Percentiles rank a stretch among this genome's conserved stretches.
Evolutionary conservation across 2,888 invertebrate species (phyloP).

Genomic region (Trichogramma evanescens): DNA sequence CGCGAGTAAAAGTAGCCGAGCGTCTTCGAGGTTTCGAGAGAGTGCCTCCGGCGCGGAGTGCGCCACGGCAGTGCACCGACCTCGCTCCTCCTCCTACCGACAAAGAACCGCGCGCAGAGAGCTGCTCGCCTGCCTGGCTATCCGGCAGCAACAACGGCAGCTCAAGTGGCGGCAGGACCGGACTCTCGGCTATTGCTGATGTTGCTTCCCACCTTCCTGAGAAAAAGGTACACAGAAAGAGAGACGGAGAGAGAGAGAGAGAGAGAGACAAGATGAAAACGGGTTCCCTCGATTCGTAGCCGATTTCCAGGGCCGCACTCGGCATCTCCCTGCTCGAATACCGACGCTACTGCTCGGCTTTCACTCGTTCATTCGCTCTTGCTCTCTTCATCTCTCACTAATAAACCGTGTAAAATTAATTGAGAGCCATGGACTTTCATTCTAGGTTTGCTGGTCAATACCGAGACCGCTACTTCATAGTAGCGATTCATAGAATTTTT

Average conservation of each 20-base stretch:
- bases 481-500: too few species aligned
- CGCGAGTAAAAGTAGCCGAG: constrained; percentile 38
- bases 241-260: neutral
- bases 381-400: constrained; percentile 27
- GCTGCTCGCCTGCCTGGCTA: neutral
- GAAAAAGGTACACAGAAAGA: neutral
- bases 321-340: too few species aligned
- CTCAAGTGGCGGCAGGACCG: neutral
- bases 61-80: constrained; percentile 27
- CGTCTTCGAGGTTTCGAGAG: constrained; percentile 33
- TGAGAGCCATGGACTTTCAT: too few species aligned
- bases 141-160: neutral
- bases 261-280: neutral
- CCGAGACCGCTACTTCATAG: too few species aligned
- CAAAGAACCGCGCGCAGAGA: neutral
- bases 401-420: too few species aligned
- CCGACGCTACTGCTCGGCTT: too few species aligned
- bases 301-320: too few species aligned
- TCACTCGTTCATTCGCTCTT: constrained; percentile 21
- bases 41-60: constrained; percentile 40
- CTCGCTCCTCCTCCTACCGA: constrained; percentile 14
- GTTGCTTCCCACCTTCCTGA: neutral
- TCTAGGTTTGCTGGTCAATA: too few species aligned
- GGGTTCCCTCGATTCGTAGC: too few species aligned
- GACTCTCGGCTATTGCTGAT: neutral